Conservation (phyloP, 2,797 vertebrate genomes). For the Labeo calbasu region DNA sequence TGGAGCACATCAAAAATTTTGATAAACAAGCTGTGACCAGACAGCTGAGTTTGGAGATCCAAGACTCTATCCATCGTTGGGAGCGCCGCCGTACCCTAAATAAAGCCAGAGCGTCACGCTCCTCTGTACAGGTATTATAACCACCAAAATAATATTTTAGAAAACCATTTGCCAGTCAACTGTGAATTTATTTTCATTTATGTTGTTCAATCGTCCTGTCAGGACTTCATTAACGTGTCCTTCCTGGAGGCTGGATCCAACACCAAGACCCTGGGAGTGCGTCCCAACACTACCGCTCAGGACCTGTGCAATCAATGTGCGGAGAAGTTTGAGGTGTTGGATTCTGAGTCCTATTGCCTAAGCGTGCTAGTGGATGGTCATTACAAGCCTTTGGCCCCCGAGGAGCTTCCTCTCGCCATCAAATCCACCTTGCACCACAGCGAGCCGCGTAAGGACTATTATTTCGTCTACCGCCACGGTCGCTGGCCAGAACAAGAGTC, state of each 20-base stretch:
- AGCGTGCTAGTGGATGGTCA: constrained; percentile 79
- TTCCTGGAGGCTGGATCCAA: constrained; percentile 83
- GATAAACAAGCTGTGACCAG: constrained; percentile 90
- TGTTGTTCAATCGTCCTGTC: constrained; percentile 11
- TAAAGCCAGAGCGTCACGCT: constrained; percentile 83
- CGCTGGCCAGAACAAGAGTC: constrained; percentile 54
- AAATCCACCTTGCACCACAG: constrained; percentile 85
- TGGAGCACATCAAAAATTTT: constrained; percentile 95
- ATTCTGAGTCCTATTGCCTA: constrained; percentile 75
- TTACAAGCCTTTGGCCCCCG: constrained; percentile 76
- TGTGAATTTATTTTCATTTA: background rate
- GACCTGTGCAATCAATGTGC: constrained; percentile 87
- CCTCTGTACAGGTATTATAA: constrained; percentile 84
- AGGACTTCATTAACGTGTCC: constrained; percentile 95
- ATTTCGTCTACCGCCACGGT: constrained; percentile 88
- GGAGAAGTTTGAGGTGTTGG: constrained; percentile 80
- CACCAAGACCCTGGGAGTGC: constrained; percentile 86
- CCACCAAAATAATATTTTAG: no score
- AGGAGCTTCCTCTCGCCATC: constrained; percentile 86
- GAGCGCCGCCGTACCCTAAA: constrained; percentile 92
- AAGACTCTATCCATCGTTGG: constrained; percentile 98
- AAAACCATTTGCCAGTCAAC: background rate
- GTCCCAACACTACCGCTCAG: constrained; percentile 78
- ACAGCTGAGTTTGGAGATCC: constrained; percentile 92
- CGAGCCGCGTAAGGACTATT: constrained; percentile 83